These are phyloP conservation scores for Drosophila bunnanda DNA, from an alignment of 2,888 invertebrate species.

Conservation along the genomic window DNA sequence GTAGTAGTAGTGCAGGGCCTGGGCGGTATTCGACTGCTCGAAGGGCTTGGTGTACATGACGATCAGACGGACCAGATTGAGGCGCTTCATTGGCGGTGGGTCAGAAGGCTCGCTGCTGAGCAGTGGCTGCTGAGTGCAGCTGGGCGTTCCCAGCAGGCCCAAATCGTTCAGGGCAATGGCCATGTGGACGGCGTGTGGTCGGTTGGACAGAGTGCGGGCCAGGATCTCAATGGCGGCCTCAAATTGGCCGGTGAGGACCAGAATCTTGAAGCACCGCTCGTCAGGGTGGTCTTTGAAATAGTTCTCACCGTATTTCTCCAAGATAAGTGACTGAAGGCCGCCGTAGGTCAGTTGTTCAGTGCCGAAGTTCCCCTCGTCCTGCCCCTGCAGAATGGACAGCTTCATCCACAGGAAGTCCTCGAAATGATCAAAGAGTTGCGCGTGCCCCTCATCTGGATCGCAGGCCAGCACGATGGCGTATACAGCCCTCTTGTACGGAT, in stretches of 20 bases:
- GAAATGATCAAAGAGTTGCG: conserved; percentile 92
- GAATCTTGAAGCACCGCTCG: conserved; percentile 93
- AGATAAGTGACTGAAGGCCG: conserved; percentile 92
- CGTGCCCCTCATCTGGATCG: conserved; percentile 93
- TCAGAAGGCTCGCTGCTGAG: conserved; percentile 58
- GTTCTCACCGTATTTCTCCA: conserved; percentile 95
- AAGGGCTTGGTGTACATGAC: conserved; percentile 95
- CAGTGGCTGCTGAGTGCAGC: conserved; percentile 90
- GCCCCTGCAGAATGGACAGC: conserved; percentile 91
- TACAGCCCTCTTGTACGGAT: conserved; percentile 94
- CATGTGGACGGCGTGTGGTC: conserved; percentile 96
- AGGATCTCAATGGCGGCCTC: conserved; percentile 98
- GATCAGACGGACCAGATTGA: conserved; percentile 95
- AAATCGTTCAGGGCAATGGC: conserved; percentile 95
- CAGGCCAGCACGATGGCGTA: conserved; percentile 92
- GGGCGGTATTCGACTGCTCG: conserved; percentile 94
- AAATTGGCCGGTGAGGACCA: conserved; percentile 97
- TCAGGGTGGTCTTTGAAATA: conserved; percentile 97
- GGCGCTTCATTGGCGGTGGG: conserved; percentile 90
- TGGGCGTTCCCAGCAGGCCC: conserved; percentile 91
- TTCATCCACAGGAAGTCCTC: conserved; percentile 99
- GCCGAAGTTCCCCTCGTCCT: conserved; percentile 85
- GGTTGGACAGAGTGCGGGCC: conserved; percentile 89
- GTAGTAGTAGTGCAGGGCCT: conserved; percentile 94
- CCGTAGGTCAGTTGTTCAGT: conserved; percentile 92